Evolutionary conservation across 2,113 vertebrate genomes (phyloP).

Genomic region (Arvicanthis niloticus): DNA sequence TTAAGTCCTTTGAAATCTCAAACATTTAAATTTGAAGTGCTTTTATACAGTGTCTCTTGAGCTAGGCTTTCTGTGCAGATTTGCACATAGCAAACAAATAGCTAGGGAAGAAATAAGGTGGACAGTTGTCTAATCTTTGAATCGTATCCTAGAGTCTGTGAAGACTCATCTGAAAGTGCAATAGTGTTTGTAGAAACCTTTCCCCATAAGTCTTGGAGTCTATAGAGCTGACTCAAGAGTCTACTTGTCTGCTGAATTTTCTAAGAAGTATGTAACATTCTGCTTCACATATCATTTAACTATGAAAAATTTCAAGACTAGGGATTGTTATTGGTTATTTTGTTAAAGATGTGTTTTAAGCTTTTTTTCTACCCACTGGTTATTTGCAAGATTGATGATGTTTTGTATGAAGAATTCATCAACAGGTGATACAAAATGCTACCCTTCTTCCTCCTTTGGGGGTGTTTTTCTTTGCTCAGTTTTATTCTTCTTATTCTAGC

Average conservation of each 20-base stretch:
- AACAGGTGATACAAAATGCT: background rate
- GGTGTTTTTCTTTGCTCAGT: background rate
- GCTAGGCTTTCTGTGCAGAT: background rate
- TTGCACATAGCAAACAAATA: background rate
- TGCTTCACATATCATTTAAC: background rate
- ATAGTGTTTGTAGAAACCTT: constrained; percentile 17
- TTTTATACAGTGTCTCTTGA: background rate
- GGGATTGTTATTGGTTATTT: background rate
- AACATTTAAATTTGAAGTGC: constrained; percentile 68
- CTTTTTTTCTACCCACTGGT: background rate
- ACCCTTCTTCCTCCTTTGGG: background rate
- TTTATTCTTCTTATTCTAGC: background rate
- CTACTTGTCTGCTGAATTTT: background rate
- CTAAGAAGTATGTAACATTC: background rate
- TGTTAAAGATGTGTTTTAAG: background rate
- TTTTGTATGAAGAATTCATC: background rate
- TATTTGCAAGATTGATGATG: background rate
- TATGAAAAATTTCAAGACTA: background rate
- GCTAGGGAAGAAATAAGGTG: background rate
- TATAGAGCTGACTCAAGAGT: background rate
- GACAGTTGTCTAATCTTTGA: background rate
- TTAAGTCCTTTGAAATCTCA: constrained; percentile 54
- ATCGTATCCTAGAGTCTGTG: constrained; percentile 20
- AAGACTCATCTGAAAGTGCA: constrained; percentile 27
- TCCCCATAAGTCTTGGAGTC: background rate